Evolutionary conservation across 2,797 vertebrate species (phyloP).

Genomic region (Pitangus sulphuratus): DNA sequence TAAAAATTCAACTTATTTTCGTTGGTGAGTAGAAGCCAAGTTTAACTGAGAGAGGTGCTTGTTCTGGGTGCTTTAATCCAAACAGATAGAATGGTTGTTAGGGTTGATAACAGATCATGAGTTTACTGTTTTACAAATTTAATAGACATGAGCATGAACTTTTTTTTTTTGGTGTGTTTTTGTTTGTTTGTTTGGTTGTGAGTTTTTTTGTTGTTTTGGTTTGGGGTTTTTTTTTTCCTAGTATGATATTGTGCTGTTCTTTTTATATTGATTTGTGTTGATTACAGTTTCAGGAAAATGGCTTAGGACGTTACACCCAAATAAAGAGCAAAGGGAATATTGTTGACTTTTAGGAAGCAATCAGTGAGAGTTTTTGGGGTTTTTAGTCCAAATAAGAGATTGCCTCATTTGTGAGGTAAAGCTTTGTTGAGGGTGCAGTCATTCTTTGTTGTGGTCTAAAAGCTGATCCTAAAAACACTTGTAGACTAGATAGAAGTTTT

Average conservation of each 20-base stretch:
- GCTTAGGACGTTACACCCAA: background rate
- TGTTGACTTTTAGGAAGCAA: background rate
- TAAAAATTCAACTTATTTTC: background rate
- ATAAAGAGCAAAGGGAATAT: background rate
- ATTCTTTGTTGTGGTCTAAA: background rate
- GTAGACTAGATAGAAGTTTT: background rate
- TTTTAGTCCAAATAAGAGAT: background rate
- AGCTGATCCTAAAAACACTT: background rate
- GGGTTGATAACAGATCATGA: background rate
- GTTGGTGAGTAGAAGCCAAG: background rate
- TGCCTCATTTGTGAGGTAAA: background rate
- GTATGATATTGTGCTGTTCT: background rate
- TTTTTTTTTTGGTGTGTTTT: background rate
- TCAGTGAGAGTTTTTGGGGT: background rate
- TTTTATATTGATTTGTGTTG: background rate
- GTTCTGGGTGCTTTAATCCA: background rate
- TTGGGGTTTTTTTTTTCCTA: fast-evolving
- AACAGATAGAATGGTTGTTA: background rate
- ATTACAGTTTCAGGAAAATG: background rate
- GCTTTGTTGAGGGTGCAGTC: background rate
- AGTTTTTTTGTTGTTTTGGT: background rate
- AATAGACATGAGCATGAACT: background rate
- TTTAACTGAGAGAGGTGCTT: background rate
- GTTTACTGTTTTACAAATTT: background rate
- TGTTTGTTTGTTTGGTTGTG: no score